Base-by-base conservation (phyloP, 1,140 invertebrate species). In the Kradibia gibbosae region DNA sequence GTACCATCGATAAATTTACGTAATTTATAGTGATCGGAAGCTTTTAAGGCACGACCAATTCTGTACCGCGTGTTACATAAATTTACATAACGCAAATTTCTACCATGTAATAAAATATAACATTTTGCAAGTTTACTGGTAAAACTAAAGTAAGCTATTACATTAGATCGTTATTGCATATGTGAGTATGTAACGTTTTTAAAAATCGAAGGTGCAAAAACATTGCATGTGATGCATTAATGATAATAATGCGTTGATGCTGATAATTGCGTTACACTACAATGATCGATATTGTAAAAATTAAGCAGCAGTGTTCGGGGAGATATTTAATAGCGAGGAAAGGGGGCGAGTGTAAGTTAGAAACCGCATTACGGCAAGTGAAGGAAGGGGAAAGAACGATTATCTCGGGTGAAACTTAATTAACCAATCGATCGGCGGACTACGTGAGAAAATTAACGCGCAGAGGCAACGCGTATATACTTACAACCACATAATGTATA, bases 321-420 rank as follows among this genome's bases (percentile, higher is more conserved):
- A 13, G 45, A 45, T 17, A 15, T 39, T 48, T 71, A 45, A 71
- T 25, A n/a, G 10, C 1, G n/a, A n/a, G 13, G n/a, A 34, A 22
- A 22, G 62, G 34, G 62, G 2, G 57, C n/a, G n/a, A n/a, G n/a
- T n/a, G n/a, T n/a, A n/a, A n/a, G n/a, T n/a, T 62, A n/a, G 28
- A 70, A 70, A 25, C 65, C 39, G n/a, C 22, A 70, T 42, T 15
- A n/a, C 20, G n/a, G 7, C 11, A 22, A n/a, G 36, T n/a, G n/a
- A n/a, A n/a, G 11, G 17, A 50, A 67, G 28, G 45, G 22, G 83
- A 65, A 73, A 71, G 73, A 62, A 28, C 70, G 67, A 81, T 83
- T 62, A 79, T 80, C 67, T 71, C 83, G 78, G 73, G 62, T 76
- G 53, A 80, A 80, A 80, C 67, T 80, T 73, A 73, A 72, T 60